Evolutionary conservation across 2,113 vertebrate genomes (phyloP), one percentile per base, ranked within the genome.

Genomic region (Egretta garzetta): DNA sequence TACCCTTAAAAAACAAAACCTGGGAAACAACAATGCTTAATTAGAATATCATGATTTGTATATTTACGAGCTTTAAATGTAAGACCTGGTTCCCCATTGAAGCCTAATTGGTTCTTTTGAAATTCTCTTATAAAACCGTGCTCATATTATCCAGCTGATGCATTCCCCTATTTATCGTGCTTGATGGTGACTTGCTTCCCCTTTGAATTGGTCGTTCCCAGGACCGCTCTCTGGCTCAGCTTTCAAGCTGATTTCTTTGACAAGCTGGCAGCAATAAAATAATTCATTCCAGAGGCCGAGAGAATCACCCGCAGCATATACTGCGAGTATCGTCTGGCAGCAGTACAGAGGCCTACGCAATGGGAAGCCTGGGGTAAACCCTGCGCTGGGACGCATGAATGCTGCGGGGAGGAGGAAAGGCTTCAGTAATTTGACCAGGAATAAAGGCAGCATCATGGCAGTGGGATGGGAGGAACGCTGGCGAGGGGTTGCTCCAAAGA

Each of bases 191-290:
- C 76, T 81, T 59, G 84, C 62, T 83, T 94, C 88, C 83, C 52
- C 94, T 71, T 58, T 14, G 70, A 94, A 66, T 8, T 5, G 8
- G 77, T 84, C 1, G 3, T 92, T 95, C 96, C 74, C 82, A 90
- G 94, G 62, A 30, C 64, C 8, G 15, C 66, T 79, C 68, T 60
- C 75, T 75, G 94, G 91, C 96, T 96, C 94, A 92, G 91, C 82
- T 97, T 97, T 96, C 93, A 97, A 66, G 90, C 72, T 86, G 80
- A 95, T 97, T 97, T 96, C 96, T 95, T 94, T 93, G 92, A 96
- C 91, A 90, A 94, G 87, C 94, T 96, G 94, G 94, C 91, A 92
- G 94, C 92, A 93, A 90, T 93, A 82, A 97, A 97, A 93, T 96
- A 90, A 94, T 94, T 96, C 96, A 95, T 96, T 97, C 94, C 97